These are phyloP conservation scores for Trochalopteron elliotii DNA, from an alignment of 2,113 vertebrate species.

Conservation along the genomic window DNA sequence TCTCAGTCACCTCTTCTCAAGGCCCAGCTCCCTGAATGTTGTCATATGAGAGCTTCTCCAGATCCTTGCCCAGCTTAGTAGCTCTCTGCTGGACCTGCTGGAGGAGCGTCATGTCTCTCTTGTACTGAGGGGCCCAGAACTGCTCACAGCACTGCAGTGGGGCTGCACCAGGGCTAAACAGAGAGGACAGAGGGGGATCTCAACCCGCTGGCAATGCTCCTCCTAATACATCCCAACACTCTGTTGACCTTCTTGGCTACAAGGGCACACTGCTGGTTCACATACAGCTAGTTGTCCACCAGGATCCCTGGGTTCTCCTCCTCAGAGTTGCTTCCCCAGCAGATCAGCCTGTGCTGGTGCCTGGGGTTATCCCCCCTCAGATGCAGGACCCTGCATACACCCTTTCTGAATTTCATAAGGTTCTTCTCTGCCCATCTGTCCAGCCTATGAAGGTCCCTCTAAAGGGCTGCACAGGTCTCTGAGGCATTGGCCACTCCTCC, in stretches of 20 bases:
- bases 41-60: not conserved
- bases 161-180: not conserved
- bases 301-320: not conserved
- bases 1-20: not conserved
- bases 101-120: not conserved
- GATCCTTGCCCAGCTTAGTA: not conserved
- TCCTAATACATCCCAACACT: no score
- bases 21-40: not conserved
- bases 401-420: not conserved
- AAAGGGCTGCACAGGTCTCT: not conserved
- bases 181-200: not conserved
- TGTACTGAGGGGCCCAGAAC: not conserved
- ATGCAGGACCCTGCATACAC: not conserved
- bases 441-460: not conserved
- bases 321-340: not conserved
- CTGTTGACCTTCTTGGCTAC: not conserved
- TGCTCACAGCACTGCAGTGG: not conserved
- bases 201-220: not conserved
- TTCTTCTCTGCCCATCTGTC: not conserved
- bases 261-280: not conserved
- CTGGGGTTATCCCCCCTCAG: not conserved
- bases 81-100: not conserved
- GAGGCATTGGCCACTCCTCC: no score
- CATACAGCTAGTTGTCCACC: no score
- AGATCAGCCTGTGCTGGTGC: not conserved